Percentiles rank a stretch among this genome's conserved stretches.
Evolutionary conservation across 2,113 vertebrate genomes (phyloP).

Genomic region (Ondatra zibethicus): DNA sequence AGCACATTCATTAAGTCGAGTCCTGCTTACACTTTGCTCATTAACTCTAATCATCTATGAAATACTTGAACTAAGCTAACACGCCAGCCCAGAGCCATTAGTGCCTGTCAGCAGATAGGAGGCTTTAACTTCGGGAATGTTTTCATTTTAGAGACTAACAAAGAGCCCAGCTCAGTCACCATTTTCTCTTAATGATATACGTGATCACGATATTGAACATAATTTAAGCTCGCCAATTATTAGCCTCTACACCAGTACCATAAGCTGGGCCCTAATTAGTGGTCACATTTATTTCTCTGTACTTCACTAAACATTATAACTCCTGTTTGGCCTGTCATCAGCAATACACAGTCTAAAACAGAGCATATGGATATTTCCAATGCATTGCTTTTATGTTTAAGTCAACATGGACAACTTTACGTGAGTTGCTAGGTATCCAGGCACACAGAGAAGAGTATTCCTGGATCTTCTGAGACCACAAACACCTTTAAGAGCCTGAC

Average conservation of each 20-base stretch:
- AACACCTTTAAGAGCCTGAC: not conserved
- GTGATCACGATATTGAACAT: constrained; percentile 55
- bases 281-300: constrained; percentile 31
- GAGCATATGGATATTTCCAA: constrained; percentile 12
- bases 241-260: constrained; percentile 48
- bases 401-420: not conserved
- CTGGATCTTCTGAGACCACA: not conserved
- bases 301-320: constrained; percentile 1
- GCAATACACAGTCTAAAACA: constrained; percentile 48
- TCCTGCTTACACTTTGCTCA: constrained; percentile 76
- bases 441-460: not conserved
- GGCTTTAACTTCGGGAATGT: constrained; percentile 63
- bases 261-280: constrained; percentile 43
- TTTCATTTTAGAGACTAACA: constrained; percentile 71
- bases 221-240: constrained; percentile 60
- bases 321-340: constrained; percentile 43
- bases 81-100: constrained; percentile 69
- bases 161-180: constrained; percentile 49
- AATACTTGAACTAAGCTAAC: constrained; percentile 77
- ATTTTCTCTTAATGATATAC: constrained; percentile 54
- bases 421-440: not conserved
- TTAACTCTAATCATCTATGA: constrained; percentile 81
- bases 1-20: constrained; percentile 78
- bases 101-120: constrained; percentile 70
- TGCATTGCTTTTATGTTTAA: not conserved